Evolutionary conservation across 2,113 vertebrate genomes (phyloP), one percentile per base, ranked within the genome.

Genomic region (Asarcornis scutulata): DNA sequence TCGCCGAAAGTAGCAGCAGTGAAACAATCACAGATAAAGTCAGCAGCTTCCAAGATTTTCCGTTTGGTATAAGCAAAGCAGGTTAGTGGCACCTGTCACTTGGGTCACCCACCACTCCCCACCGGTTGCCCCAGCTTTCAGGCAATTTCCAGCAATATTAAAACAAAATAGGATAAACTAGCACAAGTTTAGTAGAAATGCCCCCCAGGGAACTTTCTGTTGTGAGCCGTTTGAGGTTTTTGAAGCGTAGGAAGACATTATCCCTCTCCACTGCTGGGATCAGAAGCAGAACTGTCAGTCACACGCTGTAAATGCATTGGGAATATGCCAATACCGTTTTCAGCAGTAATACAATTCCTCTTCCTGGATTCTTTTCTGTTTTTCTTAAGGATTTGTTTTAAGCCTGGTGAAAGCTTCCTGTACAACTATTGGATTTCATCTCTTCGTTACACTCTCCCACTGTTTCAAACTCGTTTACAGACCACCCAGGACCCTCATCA

Each of bases 361-460:
- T 83, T 91, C 95, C 94, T 67, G 89, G 94, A 93, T 87, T 71
- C 94, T 88, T 93, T 77, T 76, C 89, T 96, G 91, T 94, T 96
- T 97, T 96, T 88, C 90, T 94, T 92, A 93, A 59, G 82, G 97
- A 96, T 96, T 97, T 94, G 94, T 83, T 93, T 94, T 90, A 93
- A 97, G 95, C 91, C 93, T 34, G 82, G 79, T 52, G 77, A 93
- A 92, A 95, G 96, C 96, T 97, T 97, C 97, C 94, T 97, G 91
- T 68, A 26, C 91, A 92, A 89, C 76, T 76, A 90, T 96, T 95
- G 93, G 82, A 50, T 97, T 97, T 97, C 96, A 84, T 59, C 93
- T 96, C 91, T 86, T 93, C 58, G 8, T 96, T 93, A 83, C 87
- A 25, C 82, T 88, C 92, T 96, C 91, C 89, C 91, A 74, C 77